Evolutionary conservation across 53 echinoderm and acorn worm genomes (phyloP).

Genomic region (Antedon mediterranea): DNA sequence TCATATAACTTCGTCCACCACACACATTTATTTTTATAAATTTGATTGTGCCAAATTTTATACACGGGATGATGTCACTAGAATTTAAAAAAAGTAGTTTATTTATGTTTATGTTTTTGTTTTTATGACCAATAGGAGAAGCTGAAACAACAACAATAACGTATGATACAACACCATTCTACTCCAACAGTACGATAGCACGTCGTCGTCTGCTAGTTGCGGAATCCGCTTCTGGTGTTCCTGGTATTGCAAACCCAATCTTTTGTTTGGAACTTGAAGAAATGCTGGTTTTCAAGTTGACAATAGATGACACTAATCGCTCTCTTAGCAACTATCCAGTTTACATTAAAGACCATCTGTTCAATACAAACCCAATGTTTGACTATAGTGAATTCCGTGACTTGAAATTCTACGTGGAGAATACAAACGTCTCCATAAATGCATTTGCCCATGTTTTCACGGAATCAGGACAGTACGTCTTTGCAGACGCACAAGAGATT

Average conservation of each 20-base stretch:
- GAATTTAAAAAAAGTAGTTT: neutral
- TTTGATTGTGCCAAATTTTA: no score
- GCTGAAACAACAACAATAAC: slow-evolving; percentile 4
- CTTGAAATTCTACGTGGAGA: slow-evolving; percentile 62
- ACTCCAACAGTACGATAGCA: slow-evolving; percentile 20
- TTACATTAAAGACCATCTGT: slow-evolving; percentile 86
- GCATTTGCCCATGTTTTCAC: slow-evolving; percentile 93
- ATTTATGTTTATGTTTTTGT: neutral
- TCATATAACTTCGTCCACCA: no score
- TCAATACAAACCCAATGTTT: slow-evolving; percentile 87
- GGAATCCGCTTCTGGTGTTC: slow-evolving; percentile 20
- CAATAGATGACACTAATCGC: slow-evolving; percentile 51
- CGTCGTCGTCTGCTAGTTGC: slow-evolving; percentile 50
- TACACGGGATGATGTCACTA: no score
- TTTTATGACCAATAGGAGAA: slow-evolving; percentile 1
- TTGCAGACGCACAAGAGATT: slow-evolving; percentile 73
- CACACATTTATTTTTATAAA: no score
- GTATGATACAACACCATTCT: neutral
- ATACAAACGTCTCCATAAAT: slow-evolving; percentile 55
- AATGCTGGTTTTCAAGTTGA: slow-evolving; percentile 70
- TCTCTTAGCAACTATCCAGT: slow-evolving; percentile 79
- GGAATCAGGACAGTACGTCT: slow-evolving; percentile 74
- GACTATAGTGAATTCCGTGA: slow-evolving; percentile 98
- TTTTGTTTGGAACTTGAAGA: slow-evolving; percentile 80
- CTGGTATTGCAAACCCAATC: slow-evolving; percentile 77